A percentile compares a stretch with the other conserved stretches of the same genome.
phyloP scores from a whole-genome alignment of 2,888 invertebrate genomes.

The Cataglyphis albicans region DNA sequence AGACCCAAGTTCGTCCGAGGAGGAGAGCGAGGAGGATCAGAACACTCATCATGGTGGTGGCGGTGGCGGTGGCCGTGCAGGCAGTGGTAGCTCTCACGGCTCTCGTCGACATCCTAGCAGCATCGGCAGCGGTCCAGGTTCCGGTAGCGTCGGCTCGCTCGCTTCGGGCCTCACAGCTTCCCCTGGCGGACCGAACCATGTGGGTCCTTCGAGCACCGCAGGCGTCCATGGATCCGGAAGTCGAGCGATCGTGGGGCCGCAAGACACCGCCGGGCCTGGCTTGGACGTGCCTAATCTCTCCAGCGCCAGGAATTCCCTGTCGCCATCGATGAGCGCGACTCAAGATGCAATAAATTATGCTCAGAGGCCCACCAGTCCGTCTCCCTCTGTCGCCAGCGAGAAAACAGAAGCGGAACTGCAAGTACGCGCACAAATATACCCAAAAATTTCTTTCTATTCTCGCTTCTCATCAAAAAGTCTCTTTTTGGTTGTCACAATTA shows the following conservation, averaged over 20 bases:
- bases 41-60: constrained; percentile 86
- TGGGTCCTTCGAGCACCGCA: constrained; percentile 69
- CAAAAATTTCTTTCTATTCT: neutral
- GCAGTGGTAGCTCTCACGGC: constrained; percentile 80
- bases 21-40: constrained; percentile 97
- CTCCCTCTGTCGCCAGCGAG: constrained; percentile 96
- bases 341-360: constrained; percentile 86
- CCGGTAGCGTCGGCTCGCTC: constrained; percentile 86
- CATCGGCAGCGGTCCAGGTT: constrained; percentile 78
- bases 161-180: constrained; percentile 85
- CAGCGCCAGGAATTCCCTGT: constrained; percentile 84
- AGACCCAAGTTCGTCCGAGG: constrained; percentile 98
- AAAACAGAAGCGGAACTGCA: constrained; percentile 94
- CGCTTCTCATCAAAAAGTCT: neutral
- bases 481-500: neutral
- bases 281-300: constrained; percentile 82
- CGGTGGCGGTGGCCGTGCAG: constrained; percentile 76
- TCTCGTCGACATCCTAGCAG: constrained; percentile 86
- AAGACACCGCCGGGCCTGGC: constrained; percentile 67
- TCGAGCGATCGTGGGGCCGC: constrained; percentile 84
- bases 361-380: constrained; percentile 94
- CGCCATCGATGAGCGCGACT: constrained; percentile 87
- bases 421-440: constrained; percentile 88
- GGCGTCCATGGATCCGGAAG: constrained; percentile 78
- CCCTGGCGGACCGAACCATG: constrained; percentile 78